These are phyloP conservation scores for Protonibea diacanthus DNA, from an alignment of 2,797 vertebrate genomes.

Conservation along the genomic window DNA sequence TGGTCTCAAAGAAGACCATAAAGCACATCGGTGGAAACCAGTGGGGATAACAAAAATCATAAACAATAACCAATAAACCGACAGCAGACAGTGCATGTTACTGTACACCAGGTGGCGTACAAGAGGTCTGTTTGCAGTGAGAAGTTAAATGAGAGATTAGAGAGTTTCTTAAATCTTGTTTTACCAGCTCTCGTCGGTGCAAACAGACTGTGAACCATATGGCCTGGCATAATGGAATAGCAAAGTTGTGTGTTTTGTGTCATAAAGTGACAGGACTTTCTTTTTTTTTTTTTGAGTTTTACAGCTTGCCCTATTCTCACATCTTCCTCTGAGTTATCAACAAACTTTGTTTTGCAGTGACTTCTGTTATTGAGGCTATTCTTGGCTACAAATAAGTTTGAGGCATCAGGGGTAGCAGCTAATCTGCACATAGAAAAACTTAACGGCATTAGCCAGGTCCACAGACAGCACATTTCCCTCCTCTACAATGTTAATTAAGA, in stretches of 20 bases:
- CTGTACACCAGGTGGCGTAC: not conserved
- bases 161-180: not conserved
- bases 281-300: not conserved
- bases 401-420: not conserved
- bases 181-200: not conserved
- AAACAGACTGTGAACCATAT: not conserved
- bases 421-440: slow-evolving; percentile 4
- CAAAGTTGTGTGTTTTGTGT: not conserved
- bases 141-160: too few species aligned
- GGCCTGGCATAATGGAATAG: not conserved
- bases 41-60: not conserved
- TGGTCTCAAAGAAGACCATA: not conserved
- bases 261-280: not conserved
- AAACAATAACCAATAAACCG: slow-evolving; percentile 7
- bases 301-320: not conserved
- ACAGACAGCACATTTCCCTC: not conserved
- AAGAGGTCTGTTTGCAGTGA: not conserved
- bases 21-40: not conserved
- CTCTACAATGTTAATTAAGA: slow-evolving; percentile 11
- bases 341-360: not conserved
- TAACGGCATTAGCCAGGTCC: not conserved
- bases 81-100: not conserved
- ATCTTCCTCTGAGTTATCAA: not conserved
- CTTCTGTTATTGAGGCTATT: not conserved
- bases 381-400: not conserved